Evolutionary conservation across 2,888 invertebrate genomes (phyloP), one percentile per base, ranked within the genome.

Genomic region (Diachrysia chrysitis): DNA sequence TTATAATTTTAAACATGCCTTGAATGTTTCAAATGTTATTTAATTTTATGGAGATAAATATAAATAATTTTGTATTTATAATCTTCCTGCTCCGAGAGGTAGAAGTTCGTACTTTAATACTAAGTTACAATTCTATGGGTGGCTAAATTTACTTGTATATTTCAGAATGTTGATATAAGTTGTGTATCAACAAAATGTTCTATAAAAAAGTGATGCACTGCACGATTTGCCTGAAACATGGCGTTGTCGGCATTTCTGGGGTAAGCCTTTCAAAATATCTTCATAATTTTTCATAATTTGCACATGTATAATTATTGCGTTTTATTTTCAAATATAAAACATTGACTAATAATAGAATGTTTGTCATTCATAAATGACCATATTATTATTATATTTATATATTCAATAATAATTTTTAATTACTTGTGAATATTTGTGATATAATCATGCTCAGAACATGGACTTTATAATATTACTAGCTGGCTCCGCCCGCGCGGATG

Each of bases 131-230:
- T 10, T 37, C 1, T 17, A 23, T 37, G 5, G 5, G 10, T 51
- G 42, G 21, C 63, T 32, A 42, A 51, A 57, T 54, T 62, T 70
- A 73, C 48, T 71, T 23, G 58, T 65, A 53, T 66, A 66, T 92
- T 92, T 82, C 89, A 95, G 95, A 79, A 95, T 93, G 93, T 88
- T 88, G 83, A 87, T 86, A 53, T 91, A 87, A 85, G 54, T 69
- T 57, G 35, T 70, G 53, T 75, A 69, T 69, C 62, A 63, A 48
- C 74, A 87, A 68, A 58, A 95, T 95, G 95, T 93, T 94, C 67
- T 94, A 92, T 82, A 82, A 90, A 78, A 94, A 92, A 84, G 91
- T 93, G 66, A 83, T 93, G 66, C 91, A 94, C 74, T 95, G 94
- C 82, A 91, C 88, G 63, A 79, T 91, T 61, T 94, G 93, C 86